A percentile compares a stretch with the other conserved stretches of the same genome.
phyloP scores from a whole-genome alignment of 2,797 vertebrate species.

The Diceros bicornis region DNA sequence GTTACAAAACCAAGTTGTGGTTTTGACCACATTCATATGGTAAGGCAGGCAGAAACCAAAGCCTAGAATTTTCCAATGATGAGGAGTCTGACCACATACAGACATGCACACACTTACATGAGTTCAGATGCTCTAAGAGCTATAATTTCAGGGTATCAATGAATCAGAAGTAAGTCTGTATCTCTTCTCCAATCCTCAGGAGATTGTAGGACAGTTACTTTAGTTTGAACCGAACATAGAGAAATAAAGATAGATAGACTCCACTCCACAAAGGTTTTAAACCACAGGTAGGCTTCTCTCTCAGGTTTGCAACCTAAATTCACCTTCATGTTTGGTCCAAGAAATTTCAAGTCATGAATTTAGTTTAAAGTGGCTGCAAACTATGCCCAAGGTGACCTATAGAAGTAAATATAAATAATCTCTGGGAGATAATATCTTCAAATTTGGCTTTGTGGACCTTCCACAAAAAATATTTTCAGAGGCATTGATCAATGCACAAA shows the following conservation, averaged over 20 bases:
- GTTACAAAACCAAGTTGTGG: not conserved
- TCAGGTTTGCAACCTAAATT: not conserved
- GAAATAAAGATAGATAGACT: not conserved
- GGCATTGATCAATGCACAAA: not conserved
- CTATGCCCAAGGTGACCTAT: not conserved
- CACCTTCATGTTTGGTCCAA: not conserved
- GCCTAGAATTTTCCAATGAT: not conserved
- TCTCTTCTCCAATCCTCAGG: not conserved
- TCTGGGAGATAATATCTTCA: not conserved
- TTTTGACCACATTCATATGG: not conserved
- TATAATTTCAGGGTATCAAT: not conserved
- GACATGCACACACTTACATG: not conserved
- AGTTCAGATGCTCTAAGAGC: not conserved
- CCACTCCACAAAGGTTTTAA: not conserved
- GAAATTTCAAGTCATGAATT: slow-evolving; percentile 21
- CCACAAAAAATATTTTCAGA: slow-evolving; percentile 34
- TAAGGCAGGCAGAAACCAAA: not conserved
- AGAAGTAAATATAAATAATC: slow-evolving; percentile 4
- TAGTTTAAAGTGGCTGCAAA: not conserved
- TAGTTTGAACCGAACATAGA: not conserved
- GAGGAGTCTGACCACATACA: not conserved
- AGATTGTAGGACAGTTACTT: not conserved
- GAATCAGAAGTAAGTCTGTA: not conserved
- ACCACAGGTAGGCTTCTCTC: not conserved
- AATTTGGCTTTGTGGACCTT: not conserved